A percentile compares a stretch with the other conserved stretches of the same genome.
Conservation (phyloP, 2,113 vertebrate genomes). For the Puffinus mauretanicus region DNA sequence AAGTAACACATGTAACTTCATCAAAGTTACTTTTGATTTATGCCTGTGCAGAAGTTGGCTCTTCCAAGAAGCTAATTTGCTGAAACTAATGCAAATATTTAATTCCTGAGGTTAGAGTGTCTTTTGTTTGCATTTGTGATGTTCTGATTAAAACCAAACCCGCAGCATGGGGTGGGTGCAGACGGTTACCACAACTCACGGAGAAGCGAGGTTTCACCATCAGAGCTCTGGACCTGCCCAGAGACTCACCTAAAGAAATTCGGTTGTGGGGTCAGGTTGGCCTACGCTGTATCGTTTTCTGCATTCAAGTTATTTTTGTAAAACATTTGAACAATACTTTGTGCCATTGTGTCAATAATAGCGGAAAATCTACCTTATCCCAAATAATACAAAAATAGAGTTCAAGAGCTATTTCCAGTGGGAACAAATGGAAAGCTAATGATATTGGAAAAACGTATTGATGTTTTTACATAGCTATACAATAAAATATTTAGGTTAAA, state of each 20-base stretch:
- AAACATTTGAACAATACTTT: background rate
- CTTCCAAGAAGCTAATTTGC: background rate
- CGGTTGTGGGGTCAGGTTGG: accelerated
- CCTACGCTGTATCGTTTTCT: background rate
- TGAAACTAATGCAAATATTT: background rate
- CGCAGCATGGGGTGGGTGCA: accelerated
- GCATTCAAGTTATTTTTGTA: accelerated
- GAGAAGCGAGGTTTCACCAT: background rate
- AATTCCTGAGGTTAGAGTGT: background rate
- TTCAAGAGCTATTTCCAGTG: background rate
- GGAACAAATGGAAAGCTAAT: background rate
- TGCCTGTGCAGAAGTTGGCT: background rate
- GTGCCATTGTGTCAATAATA: background rate
- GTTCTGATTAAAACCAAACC: background rate
- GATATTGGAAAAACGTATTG: background rate
- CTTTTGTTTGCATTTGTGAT: background rate
- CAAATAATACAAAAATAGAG: background rate
- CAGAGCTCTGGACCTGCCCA: background rate
- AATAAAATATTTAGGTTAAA: background rate
- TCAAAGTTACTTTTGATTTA: background rate
- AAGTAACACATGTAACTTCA: background rate
- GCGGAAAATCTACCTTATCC: background rate
- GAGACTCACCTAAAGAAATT: background rate
- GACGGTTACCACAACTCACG: accelerated
- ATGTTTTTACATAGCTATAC: background rate